Evolutionary conservation across 2,113 vertebrate species (phyloP), one percentile per base, ranked within the genome.

Genomic region (Megaleporinus macrocephalus): DNA sequence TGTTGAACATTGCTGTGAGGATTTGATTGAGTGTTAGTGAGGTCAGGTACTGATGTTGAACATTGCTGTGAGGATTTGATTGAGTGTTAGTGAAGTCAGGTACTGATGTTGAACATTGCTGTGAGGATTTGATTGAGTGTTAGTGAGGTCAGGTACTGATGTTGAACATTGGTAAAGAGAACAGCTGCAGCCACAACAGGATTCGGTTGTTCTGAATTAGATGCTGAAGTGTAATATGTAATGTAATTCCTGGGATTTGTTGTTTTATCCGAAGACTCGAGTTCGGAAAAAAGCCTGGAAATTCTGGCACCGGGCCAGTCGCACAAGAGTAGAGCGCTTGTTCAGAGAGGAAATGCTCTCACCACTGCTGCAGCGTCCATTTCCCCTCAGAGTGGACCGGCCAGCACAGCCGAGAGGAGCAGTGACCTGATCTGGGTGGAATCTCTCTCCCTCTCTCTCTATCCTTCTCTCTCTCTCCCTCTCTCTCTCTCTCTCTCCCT

Each of bases 121-220:
- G 49, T 51, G 49, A 51, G 15, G 49, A 51, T 51, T 51, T 51
- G 49, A 51, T 51, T 51, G 49, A 1, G 12, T 15, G n/a, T 49
- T 11, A 49, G 14, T 36, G 7, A 4, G 36, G 3, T 4, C 36
- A 36, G 36, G 36, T n/a, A n/a, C n/a, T n/a, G n/a, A n/a, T n/a
- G n/a, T n/a, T n/a, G n/a, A n/a, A n/a, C n/a, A n/a, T n/a, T n/a
- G 77, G 24, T 55, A 15, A 51, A 61, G n/a, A 61, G 44, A 59
- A 26, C 66, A 30, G 18, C 33, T n/a, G 24, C 26, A 44, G 29
- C 63, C 47, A 68, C 29, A 65, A 66, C 44, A 77, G 66, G 29
- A 79, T 69, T 79, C 44, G 30, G 49, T 57, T 18, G 65, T 70
- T 79, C 53, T 22, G 33, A 47, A 70, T 55, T 51, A 78, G 62